Conservation (phyloP, 2,797 vertebrate species). For the Dendrocincla tyrannina region DNA sequence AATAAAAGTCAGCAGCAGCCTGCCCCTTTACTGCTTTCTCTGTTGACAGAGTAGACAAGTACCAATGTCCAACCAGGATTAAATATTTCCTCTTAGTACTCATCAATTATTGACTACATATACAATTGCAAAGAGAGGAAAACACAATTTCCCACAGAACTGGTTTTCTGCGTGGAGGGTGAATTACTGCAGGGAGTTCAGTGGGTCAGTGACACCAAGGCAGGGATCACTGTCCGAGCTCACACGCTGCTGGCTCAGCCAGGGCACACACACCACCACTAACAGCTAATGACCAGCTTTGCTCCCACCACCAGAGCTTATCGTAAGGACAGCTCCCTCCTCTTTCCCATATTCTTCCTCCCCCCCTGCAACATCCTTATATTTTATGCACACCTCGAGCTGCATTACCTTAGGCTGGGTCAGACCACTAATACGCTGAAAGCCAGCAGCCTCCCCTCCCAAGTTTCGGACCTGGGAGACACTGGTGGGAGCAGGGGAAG, state of each 20-base stretch:
- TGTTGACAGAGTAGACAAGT: slow-evolving; percentile 12
- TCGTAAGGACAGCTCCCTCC: fast-evolving
- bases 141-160: neutral
- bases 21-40: neutral
- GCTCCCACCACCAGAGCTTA: neutral
- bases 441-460: neutral
- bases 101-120: slow-evolving; percentile 28
- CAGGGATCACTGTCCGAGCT: neutral
- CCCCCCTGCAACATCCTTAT: neutral
- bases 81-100: slow-evolving; percentile 13
- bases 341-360: neutral
- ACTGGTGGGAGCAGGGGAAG: neutral
- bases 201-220: neutral
- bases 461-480: neutral
- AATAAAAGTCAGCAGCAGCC: neutral
- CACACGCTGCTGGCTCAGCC: neutral
- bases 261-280: fast-evolving
- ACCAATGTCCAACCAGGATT: neutral
- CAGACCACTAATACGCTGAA: neutral
- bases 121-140: neutral
- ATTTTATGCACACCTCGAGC: neutral
- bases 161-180: neutral
- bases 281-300: neutral
- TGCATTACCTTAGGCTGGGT: neutral
- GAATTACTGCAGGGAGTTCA: neutral